These are phyloP conservation scores for Ephestia elutella DNA, from an alignment of 1,140 invertebrate species.

Conservation along the genomic window DNA sequence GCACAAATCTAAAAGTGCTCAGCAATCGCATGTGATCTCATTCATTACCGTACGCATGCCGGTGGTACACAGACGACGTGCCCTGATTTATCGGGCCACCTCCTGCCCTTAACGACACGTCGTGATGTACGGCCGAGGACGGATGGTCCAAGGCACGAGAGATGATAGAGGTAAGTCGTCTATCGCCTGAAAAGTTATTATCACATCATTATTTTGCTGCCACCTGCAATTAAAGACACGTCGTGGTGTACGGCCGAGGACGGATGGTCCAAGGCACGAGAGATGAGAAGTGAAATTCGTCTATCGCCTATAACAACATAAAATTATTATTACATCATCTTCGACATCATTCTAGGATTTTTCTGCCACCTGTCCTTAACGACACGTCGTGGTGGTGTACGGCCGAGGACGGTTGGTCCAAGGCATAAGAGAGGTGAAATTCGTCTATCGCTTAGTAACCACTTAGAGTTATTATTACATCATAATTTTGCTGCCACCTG, in stretches of 20 bases:
- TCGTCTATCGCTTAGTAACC: no score
- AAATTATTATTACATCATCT: no score
- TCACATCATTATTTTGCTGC: no score
- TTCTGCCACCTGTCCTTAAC: conserved; percentile 71
- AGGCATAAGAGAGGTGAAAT: conserved; percentile 6
- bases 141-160: conserved; percentile 19
- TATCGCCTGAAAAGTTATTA: no score
- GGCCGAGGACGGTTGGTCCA: conserved; percentile 26
- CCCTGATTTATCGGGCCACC: conserved; percentile 69
- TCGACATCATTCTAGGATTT: no score
- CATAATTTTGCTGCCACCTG: conserved; percentile 70
- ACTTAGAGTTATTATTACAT: no score
- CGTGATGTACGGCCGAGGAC: conserved; percentile 53
- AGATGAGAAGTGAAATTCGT: conserved; percentile 5
- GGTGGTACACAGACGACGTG: conserved; percentile 60
- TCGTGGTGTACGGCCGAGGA: conserved; percentile 53
- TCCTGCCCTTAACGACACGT: conserved; percentile 70
- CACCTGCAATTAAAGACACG: conserved; percentile 69
- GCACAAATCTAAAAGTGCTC: conserved; percentile 35
- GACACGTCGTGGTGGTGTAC: conserved; percentile 66
- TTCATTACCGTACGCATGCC: conserved; percentile 63
- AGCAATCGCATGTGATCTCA: conserved; percentile 52
- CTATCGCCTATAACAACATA: no score
- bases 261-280: conserved; percentile 19
- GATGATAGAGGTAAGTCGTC: background rate